A percentile compares a stretch with the other conserved stretches of the same genome.
phyloP scores from a whole-genome alignment of 2,888 invertebrate genomes.

The Epiblema foenella region DNA sequence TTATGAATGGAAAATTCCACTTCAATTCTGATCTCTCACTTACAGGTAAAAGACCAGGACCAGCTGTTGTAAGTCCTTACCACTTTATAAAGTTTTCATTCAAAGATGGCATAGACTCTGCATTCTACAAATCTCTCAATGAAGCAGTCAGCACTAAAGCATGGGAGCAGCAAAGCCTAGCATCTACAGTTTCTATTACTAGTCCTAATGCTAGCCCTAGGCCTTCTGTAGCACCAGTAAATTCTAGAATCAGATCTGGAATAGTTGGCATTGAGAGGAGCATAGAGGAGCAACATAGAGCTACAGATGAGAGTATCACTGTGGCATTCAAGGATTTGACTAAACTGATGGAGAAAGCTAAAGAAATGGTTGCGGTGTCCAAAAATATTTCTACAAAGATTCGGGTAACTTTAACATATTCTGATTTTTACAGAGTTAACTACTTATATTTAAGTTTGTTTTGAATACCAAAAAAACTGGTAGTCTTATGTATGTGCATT shows the following conservation, averaged over 20 bases:
- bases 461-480: too few species aligned
- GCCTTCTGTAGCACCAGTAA: constrained; percentile 63
- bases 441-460: too few species aligned
- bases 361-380: constrained; percentile 98
- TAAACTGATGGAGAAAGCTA: constrained; percentile 97
- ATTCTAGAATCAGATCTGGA: constrained; percentile 91
- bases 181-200: constrained; percentile 53
- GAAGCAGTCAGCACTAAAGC: constrained; percentile 86
- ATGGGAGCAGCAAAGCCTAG: constrained; percentile 84
- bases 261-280: constrained; percentile 98
- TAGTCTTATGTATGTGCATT: too few species aligned
- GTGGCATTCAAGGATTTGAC: constrained; percentile 98
- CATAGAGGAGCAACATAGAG: constrained; percentile 95
- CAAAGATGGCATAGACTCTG: constrained; percentile 90
- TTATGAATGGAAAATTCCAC: neutral
- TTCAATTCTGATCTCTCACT: constrained; percentile 23
- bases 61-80: constrained; percentile 88
- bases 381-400: constrained; percentile 97
- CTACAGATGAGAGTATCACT: constrained; percentile 95
- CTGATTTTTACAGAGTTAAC: neutral
- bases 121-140: constrained; percentile 86
- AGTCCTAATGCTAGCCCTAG: constrained; percentile 58
- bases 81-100: constrained; percentile 94
- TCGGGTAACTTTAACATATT: constrained; percentile 79
- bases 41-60: constrained; percentile 89